Evolutionary conservation across 2,113 vertebrate genomes (phyloP), one percentile per base, ranked within the genome.

Genomic region (Amazona guildingii): DNA sequence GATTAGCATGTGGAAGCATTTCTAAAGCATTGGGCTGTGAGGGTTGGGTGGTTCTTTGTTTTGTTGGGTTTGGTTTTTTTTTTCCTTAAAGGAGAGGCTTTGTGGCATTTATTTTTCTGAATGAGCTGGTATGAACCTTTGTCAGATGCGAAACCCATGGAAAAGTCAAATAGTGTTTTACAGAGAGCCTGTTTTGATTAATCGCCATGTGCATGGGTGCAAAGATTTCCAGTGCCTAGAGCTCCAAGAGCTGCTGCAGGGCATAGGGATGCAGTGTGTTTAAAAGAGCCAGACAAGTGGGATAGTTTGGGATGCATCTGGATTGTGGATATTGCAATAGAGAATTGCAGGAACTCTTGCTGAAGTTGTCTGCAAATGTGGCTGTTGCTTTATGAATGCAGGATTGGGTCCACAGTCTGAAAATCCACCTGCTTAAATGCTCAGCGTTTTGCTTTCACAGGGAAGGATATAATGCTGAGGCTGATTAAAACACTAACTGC

Each of bases 1-100:
- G 97, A 98, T 98, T 98, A 98, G 97, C 97, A 98, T 98, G 96
- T 97, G 96, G 98, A 97, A 97, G 95, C 97, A 95, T 94, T 94
- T 97, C 96, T 97, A 97, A 97, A 97, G 96, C 93, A 44, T 72
- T 95, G 95, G 87, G 66, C 96, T 95, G 86, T 27, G 86, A 93
- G 96, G 74, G 57, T 83, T 95, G 67, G 72, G 41, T 88, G 55
- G 35, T 49, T 85, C 76, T 61, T 48, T 13, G 5, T 43, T 43
- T 13, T 66, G 16, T 51, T 63, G 21, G 43, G 23, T 37, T 37
- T 37, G 37, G 7, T 4, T 61, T 44, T 91, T 84, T 84, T 88
- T 82, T 90, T 95, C 91, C 95, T 96, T 97, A 97, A 98, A 98
- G 96, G 96, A 91, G 86, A 97, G 97, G 92, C 97, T 98, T 90